Evolutionary conservation across 1,140 invertebrate genomes (phyloP).

Genomic region (Geopemphigus sp.): DNA sequence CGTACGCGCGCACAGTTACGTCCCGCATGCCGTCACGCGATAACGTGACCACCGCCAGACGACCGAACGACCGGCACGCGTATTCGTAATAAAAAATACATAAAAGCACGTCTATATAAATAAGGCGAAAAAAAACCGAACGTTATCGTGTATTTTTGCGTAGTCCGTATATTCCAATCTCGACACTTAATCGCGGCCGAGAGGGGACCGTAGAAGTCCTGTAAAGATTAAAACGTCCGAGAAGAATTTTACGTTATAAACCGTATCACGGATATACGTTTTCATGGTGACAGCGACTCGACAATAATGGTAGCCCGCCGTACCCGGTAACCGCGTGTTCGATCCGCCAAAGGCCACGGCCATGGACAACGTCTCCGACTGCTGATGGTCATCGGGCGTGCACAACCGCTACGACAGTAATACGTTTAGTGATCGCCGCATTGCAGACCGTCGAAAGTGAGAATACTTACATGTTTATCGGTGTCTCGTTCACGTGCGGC

Average conservation of each 20-base stretch:
- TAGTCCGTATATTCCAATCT: no score
- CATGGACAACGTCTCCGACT: background rate
- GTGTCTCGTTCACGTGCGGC: no score
- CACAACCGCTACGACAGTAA: no score
- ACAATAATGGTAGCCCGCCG: background rate
- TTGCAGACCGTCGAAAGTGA: background rate
- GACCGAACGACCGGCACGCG: background rate
- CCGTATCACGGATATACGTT: no score
- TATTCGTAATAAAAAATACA: no score
- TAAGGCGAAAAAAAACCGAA: no score
- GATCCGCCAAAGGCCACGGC: background rate
- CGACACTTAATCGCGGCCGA: no score
- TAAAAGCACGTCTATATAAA: no score
- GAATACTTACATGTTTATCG: background rate
- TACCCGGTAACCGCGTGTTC: background rate
- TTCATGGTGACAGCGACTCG: background rate
- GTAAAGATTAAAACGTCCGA: no score
- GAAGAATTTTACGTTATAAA: no score
- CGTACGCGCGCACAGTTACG: conserved; percentile 21
- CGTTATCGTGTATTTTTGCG: no score
- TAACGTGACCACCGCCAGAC: background rate
- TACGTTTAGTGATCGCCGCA: background rate
- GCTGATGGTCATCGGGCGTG: background rate
- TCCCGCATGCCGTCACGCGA: conserved; percentile 33
- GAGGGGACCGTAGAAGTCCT: no score